Percentiles rank a stretch among this genome's conserved stretches.
Evolutionary conservation across 2,888 invertebrate genomes (phyloP).

Genomic region (Frankliniella intonsa): DNA sequence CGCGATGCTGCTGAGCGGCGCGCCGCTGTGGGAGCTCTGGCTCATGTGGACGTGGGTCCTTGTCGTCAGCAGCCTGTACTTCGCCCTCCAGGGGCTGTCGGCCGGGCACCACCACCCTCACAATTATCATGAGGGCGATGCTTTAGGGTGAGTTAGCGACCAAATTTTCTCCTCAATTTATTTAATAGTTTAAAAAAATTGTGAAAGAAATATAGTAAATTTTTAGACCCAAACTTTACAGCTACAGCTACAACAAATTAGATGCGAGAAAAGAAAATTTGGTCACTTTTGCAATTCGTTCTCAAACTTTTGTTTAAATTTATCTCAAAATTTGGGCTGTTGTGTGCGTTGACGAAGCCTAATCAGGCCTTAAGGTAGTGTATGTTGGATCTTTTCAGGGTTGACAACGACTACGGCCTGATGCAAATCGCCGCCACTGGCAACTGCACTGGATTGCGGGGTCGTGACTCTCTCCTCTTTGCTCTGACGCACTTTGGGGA

Average conservation of each 20-base stretch:
- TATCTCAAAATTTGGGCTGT: neutral
- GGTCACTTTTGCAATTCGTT: too few species aligned
- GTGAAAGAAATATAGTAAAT: neutral
- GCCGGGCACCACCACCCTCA: conserved; percentile 77
- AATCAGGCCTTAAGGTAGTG: too few species aligned
- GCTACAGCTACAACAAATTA: neutral
- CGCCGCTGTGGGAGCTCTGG: conserved; percentile 44
- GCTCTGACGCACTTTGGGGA: conserved; percentile 70
- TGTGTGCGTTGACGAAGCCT: too few species aligned
- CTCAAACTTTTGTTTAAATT: too few species aligned
- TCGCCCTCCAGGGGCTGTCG: conserved; percentile 61
- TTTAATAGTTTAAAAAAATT: too few species aligned
- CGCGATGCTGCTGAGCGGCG: conserved; percentile 37
- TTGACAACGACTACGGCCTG: conserved; percentile 66
- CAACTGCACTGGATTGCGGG: conserved; percentile 63
- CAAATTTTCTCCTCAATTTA: too few species aligned
- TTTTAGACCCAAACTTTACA: neutral
- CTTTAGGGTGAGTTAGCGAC: conserved; percentile 51
- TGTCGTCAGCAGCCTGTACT: conserved; percentile 55
- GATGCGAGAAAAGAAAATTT: neutral
- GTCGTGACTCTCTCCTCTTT: conserved; percentile 53
- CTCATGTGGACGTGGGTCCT: conserved; percentile 56
- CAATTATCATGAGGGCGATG: conserved; percentile 74
- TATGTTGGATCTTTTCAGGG: conserved; percentile 36
- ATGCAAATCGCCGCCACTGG: conserved; percentile 69